phyloP scores from a whole-genome alignment of 1,140 invertebrate species.

The Whitmania pigra region DNA sequence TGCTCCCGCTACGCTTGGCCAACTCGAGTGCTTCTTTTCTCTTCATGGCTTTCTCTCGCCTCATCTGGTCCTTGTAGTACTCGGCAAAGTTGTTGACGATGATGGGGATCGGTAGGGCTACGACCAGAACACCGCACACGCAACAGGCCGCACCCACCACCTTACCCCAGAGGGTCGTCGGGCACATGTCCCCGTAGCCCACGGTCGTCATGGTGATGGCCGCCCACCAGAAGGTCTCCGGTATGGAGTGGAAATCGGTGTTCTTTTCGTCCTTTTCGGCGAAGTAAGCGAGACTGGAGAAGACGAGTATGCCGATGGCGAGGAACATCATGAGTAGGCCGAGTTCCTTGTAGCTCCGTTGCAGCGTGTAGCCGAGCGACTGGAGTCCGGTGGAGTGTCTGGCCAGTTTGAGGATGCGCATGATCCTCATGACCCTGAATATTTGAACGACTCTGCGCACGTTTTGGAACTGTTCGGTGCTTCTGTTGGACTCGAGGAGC shows the following conservation, averaged over 20 bases:
- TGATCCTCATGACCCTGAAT: conserved; percentile 96
- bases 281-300: conserved; percentile 95
- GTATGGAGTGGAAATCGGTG: conserved; percentile 35
- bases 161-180: conserved; percentile 39
- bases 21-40: conserved; percentile 71
- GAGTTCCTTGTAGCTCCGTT: conserved; percentile 97
- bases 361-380: conserved; percentile 91
- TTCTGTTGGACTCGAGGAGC: conserved; percentile 41
- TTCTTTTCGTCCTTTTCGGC: conserved; percentile 66
- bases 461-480: conserved; percentile 45
- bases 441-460: conserved; percentile 71
- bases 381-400: conserved; percentile 96
- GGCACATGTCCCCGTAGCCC: conserved; percentile 59
- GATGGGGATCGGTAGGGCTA: conserved; percentile 88
- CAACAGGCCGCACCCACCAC: conserved; percentile 55
- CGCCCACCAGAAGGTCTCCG: conserved; percentile 57
- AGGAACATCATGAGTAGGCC: conserved; percentile 96
- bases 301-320: conserved; percentile 96
- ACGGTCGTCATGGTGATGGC: conserved; percentile 93
- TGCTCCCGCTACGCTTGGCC: conserved; percentile 81
- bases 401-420: conserved; percentile 94
- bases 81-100: conserved; percentile 52
- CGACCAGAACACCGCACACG: conserved; percentile 99
- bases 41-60: conserved; percentile 92
- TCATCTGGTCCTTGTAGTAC: conserved; percentile 99